Evolutionary conservation across 2,113 vertebrate genomes (phyloP), one percentile per base, ranked within the genome.

Genomic region (Halcyon senegalensis): DNA sequence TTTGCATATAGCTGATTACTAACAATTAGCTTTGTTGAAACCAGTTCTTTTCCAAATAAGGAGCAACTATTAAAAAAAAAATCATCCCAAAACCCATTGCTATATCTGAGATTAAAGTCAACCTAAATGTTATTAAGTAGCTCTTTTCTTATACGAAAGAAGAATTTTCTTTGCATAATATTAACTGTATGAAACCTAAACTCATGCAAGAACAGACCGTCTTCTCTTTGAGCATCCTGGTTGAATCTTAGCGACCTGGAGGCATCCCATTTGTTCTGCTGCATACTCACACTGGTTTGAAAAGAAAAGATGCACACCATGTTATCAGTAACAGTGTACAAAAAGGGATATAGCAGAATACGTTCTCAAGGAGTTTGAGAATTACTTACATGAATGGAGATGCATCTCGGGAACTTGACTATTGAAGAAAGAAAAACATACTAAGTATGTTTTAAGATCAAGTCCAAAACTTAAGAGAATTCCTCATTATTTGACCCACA

Each of bases 141-240:
- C 21, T 63, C 3, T 41, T 74, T 76, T 78, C 9, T 79, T 66
- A 31, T 35, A 60, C 6, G 13, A 85, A 63, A 46, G 6, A 41
- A 41, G 50, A 9, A 17, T 59, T 74, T 75, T 93, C 19, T 87
- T 60, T 83, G 63, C 73, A 58, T 73, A 74, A 86, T 18, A 64
- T 90, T 66, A 81, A 84, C 18, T 73, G 46, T 13, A 95, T 6
- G 21, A 89, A 76, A 92, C 48, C n/a, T 73, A 75, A 90, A 93
- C 31, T 33, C 72, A 50, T 68, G 83, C 66, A 93, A 82, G 53
- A 81, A 95, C 85, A 50, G 95, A 99, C 99, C 99, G 90, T 99
- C 99, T 97, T 99, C 99, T 96, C 99, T 98, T 94, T 99, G 99
- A 92, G 99, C 99, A 31, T 99, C 99, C 95, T 99, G 99, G 97